Conservation (phyloP, 2,113 vertebrate genomes). For the Crocuta crocuta region DNA sequence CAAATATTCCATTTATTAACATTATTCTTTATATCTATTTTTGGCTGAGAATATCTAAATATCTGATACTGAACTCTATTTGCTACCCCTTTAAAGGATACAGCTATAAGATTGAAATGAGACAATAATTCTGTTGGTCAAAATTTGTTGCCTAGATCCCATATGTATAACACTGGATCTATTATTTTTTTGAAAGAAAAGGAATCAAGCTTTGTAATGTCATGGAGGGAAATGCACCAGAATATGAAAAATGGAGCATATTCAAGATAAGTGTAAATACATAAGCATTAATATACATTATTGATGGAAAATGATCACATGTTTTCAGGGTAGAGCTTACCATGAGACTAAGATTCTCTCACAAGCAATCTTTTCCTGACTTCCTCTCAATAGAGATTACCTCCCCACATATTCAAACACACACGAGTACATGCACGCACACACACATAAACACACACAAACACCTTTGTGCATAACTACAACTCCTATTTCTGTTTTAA, state of each 20-base stretch:
- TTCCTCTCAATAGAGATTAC: background rate
- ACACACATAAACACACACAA: background rate
- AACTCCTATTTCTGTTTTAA: background rate
- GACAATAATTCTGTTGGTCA: background rate
- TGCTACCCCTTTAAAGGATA: background rate
- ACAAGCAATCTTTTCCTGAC: background rate
- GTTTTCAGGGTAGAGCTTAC: background rate
- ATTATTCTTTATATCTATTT: slow-evolving; percentile 42
- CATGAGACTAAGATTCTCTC: background rate
- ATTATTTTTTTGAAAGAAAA: slow-evolving; percentile 25
- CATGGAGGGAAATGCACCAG: background rate
- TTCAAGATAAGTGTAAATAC: background rate
- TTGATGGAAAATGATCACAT: background rate
- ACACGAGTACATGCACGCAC: background rate
- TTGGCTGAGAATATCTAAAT: background rate
- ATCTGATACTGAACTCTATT: background rate
- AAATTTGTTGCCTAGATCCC: background rate
- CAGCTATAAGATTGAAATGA: background rate
- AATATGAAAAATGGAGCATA: background rate
- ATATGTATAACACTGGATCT: background rate
- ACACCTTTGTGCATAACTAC: background rate
- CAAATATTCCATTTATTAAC: slow-evolving; percentile 93
- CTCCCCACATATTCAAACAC: background rate
- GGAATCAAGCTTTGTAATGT: background rate
- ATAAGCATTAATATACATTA: background rate